Conservation (phyloP, 2,797 vertebrate genomes). For the Etheostoma perlongum region DNA sequence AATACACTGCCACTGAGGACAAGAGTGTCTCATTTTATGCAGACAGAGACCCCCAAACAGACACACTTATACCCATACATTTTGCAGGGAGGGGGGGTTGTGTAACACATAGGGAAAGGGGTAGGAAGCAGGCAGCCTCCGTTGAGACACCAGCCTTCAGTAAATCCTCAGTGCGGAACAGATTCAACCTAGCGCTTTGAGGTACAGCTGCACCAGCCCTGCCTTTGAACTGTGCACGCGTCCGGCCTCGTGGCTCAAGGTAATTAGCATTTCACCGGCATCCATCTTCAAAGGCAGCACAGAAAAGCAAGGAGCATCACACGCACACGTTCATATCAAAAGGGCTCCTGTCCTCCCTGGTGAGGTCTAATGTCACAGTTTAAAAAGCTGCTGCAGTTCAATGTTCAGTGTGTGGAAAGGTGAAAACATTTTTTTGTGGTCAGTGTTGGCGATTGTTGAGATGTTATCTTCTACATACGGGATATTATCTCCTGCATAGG, state of each 20-base stretch:
- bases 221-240: slow-evolving; percentile 77
- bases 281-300: slow-evolving; percentile 78
- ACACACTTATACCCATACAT: slow-evolving; percentile 34
- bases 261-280: slow-evolving; percentile 80
- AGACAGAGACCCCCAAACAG: slow-evolving; percentile 27
- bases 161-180: slow-evolving; percentile 73
- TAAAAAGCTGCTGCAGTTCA: slow-evolving; percentile 64
- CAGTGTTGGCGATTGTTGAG: too few species aligned
- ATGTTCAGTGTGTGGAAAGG: not conserved
- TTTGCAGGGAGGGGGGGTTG: slow-evolving; percentile 24
- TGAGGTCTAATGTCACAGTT: slow-evolving; percentile 65
- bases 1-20: slow-evolving; percentile 29
- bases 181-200: slow-evolving; percentile 75
- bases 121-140: slow-evolving; percentile 47
- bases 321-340: slow-evolving; percentile 65
- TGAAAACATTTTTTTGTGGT: too few species aligned
- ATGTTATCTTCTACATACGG: too few species aligned
- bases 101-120: slow-evolving; percentile 46
- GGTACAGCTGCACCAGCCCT: slow-evolving; percentile 60
- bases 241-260: slow-evolving; percentile 62
- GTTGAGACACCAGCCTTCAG: slow-evolving; percentile 60
- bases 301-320: slow-evolving; percentile 56
- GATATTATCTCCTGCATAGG: too few species aligned
- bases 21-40: slow-evolving; percentile 41
- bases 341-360: slow-evolving; percentile 55